Base-by-base conservation (phyloP, 2,113 vertebrate species). In the Ivindomyrus marchei region DNA sequence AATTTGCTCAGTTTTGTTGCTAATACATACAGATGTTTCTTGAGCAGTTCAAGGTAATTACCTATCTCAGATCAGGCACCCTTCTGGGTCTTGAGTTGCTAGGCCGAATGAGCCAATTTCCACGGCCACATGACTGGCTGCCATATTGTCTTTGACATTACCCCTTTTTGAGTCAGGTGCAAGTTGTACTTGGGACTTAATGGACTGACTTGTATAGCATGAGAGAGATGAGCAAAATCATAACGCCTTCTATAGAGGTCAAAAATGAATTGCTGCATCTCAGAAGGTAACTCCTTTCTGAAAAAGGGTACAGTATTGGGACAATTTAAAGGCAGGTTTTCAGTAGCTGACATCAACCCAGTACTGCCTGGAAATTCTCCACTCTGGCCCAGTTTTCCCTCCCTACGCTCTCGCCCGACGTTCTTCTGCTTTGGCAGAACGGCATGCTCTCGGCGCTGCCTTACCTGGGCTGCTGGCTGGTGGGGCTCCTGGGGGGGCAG, bases 391-490 rank as follows among this genome's bases (percentile, higher is more conserved):
- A 21, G 9, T 19, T 49, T 4, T 39, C 50, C 31, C 15, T 24
- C 21, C 3, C 13, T 49, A 9, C 27, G 7, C n/a, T n/a, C 15
- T 17, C 19, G 21, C 3, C 42, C 42, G 50, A 21, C 50, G 49
- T 8, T 10, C 8, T 8, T 11, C 56, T 47, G 3, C 77, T 10
- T 47, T 7, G 27, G 58, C 93, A 99, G 98, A 99, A 99, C 53
- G 98, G 98, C 0, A 89, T 98, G 90, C 96, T 99, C 89, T 99
- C 98, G 21, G 97, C 98, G 10, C 91, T 99, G 49, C 98, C 98
- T 70, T 99, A 99, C 93, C 92, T 99, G 85, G 98, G 98, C 90
- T 97, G 96, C 89, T 98, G 97, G 92, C 1, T 98, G 5, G 90
- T 97, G 87, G 97, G 97, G 66, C 95, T 99, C 90, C n/a, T 97